These are phyloP conservation scores for Gallinago paraguaiae DNA, from an alignment of 2,113 vertebrate species.

Conservation along the genomic window DNA sequence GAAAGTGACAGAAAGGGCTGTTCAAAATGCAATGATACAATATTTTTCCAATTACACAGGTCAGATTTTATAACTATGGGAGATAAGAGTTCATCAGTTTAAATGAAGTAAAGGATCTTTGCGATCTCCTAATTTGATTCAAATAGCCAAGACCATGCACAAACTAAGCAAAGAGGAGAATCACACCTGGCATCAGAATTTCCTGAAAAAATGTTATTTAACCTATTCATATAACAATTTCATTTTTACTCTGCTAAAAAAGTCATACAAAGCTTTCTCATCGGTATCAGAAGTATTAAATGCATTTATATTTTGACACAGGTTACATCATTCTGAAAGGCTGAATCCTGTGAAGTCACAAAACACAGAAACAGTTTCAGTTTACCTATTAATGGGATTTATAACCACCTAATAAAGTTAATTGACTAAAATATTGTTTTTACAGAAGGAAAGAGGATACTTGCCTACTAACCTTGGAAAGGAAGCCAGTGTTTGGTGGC, in stretches of 20 bases:
- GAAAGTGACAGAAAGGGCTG: background rate
- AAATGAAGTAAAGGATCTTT: background rate
- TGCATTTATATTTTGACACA: background rate
- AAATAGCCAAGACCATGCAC: background rate
- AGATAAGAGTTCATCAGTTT: background rate
- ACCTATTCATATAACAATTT: background rate
- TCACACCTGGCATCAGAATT: background rate
- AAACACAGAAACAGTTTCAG: background rate
- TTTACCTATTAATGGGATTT: background rate
- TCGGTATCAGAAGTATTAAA: background rate
- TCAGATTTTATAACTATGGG: background rate
- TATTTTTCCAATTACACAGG: background rate
- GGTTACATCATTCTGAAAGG: background rate
- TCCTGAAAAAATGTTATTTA: background rate
- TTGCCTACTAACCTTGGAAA: background rate
- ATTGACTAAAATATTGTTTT: slow-evolving; percentile 5
- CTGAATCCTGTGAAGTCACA: background rate
- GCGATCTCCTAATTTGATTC: background rate
- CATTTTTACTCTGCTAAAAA: background rate
- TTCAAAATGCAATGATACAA: background rate
- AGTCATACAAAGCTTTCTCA: background rate
- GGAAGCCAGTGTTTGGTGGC: background rate
- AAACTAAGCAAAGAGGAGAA: background rate
- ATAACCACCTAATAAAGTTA: slow-evolving; percentile 8
- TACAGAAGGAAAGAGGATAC: background rate